Base-by-base conservation (phyloP, 2,888 invertebrate species). In the Dasypogon diadema region DNA sequence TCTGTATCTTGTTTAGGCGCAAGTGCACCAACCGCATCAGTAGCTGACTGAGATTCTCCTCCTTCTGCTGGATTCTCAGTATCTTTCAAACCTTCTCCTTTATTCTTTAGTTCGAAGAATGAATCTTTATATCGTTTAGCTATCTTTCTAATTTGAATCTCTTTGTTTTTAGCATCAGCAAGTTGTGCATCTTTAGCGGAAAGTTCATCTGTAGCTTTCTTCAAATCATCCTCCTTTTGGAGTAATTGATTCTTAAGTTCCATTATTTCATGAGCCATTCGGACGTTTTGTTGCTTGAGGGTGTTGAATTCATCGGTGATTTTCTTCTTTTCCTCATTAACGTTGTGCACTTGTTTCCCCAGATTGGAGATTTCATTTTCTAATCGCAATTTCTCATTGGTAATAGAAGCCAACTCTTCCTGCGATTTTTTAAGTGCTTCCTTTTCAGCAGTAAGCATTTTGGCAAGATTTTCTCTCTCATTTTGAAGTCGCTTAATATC, bases 51-150 rank as follows among this genome's bases (percentile, higher is more conserved):
- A 1, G 77, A 84, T 79, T 89, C 89, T 2, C 85, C 84, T 21
- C 80, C 51, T 85, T 86, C 34, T 84, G 85, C 86, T 16, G 87
- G 87, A 34, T 88, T 88, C 24, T 88, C 88, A 2, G 85, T 85
- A 79, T 90, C 89, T 80, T 89, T 91, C 73, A 26, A 72, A 58
- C 90, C 89, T 80, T 90, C 90, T 79, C 92, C 91, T 18, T 90
- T 88, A 83, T 92, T 92, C 0, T 89, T 87, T 18, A 93, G 87
- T 80, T 95, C 95, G 83, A 93, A 93, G 83, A 90, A 95, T 80
- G 93, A 93, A 8, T 91, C 92, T 85, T 97, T 97, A 84, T 97
- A 98, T 82, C 96, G 96, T 82, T 96, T 94, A 4, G 97, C 98
- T 79, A 98, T 95, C 84, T 94, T 96, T 80, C 94, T 90, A 46